Evolutionary conservation across 2,888 invertebrate genomes (phyloP), one percentile per base, ranked within the genome.

Genomic region (Agriopis marginaria): DNA sequence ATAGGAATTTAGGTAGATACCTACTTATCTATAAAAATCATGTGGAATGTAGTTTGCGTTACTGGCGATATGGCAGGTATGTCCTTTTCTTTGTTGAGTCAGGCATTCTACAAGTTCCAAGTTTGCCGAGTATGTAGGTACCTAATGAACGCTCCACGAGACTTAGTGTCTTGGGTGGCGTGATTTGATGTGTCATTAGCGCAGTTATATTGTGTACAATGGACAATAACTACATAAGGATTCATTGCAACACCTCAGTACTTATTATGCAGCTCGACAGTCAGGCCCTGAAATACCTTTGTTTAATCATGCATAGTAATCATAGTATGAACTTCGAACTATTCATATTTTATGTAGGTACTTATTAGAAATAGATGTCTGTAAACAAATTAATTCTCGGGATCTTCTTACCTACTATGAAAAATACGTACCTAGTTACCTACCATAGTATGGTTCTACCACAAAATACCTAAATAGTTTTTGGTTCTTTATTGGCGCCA

Each of bases 61-160:
- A 82, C 14, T 12, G 42, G n/a, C 70, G 50, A 12, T 17, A 53
- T 70, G 63, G 61, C 58, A 40, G 62, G 62, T 60, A 39, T 23
- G 66, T 55, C 68, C 53, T 62, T 71, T 79, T 75, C 75, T 75
- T 73, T 61, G 74, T 78, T 81, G 82, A 82, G 76, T 83, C 82
- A 81, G 70, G 71, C 65, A 72, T 71, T 71, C 64, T 70, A 64
- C 61, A 47, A 64, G 50, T 23, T 58, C 44, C 58, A 58, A 58
- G 58, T 23, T 11, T 44, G 58, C 23, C 7, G 58, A 12, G 44
- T 42, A 32, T 5, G 32, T 32, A 32, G 5, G 3, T 32, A n/a
- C 42, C 14, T n/a, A 39, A 23, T 7, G 12, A 39, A 9, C 14
- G 32, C 40, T 40, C 55, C 55, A 42, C 42, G 42, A 14, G 55